Evolutionary conservation across 1,140 invertebrate species (phyloP), one percentile per base, ranked within the genome.

Genomic region (Drosophila parabipectinata): DNA sequence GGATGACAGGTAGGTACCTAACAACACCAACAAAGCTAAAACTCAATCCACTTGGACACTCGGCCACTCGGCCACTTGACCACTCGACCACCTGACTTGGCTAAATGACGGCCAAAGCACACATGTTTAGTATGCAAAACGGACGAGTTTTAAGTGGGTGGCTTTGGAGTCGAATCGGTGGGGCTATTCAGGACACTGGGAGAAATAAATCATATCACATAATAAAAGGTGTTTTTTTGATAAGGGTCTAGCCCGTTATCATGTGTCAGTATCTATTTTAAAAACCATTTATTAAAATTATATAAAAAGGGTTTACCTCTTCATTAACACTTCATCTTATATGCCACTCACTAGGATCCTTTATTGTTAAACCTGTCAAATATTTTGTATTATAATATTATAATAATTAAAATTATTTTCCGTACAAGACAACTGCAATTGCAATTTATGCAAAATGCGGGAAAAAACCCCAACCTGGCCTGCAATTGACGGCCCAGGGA

Each of bases 1-100:
- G 55, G 91, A 92, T 77, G 91, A 91, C 83, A 91, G 91, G 91
- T 92, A 92, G 79, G 87, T 87, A 87, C 74, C 26, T 28, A 28
- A 28, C 26, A 28, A 7, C 74, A 71, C 69, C 71, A 78, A 73
- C 63, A 79, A 77, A 58, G 48, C 59, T 54, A 61, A 14, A 82
- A 80, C 63, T 75, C 62, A 63, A 57, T 69, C 14, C 41, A 48
- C 37, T 10, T 50, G 58, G 63, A 44, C 14, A 6, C 44, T 47
- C 18, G 18, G 9, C 18, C 18, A 47, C 1, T 21, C 34, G 34
- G 34, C 67, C 41, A 54, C 64, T 55, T 37, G 67, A 61, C 50
- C 41, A 44, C 44, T 47, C n/a, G 18, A 47, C 39, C 39, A 44
- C 15, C 8, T 21, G 44, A 47, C 44, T 44, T 68, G 50, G 18